Evolutionary conservation across 2,113 vertebrate species (phyloP).

Genomic region (Syngnathus scovelli): DNA sequence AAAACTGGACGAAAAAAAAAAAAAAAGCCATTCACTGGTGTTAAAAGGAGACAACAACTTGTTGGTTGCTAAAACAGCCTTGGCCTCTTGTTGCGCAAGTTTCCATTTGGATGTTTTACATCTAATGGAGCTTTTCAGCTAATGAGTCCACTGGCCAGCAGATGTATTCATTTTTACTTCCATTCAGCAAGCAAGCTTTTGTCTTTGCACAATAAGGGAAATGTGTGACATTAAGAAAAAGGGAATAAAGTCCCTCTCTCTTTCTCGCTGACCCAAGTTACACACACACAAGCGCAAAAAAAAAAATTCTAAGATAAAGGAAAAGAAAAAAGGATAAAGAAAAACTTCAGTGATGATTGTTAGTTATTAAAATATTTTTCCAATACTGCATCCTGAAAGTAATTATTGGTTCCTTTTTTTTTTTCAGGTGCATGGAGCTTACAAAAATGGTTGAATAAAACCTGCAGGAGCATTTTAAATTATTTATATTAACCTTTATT

Average conservation of each 20-base stretch:
- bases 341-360: too few species aligned
- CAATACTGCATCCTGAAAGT: too few species aligned
- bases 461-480: not conserved
- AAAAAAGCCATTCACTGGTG: constrained; percentile 59
- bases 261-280: not conserved
- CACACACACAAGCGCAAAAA: not conserved
- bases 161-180: constrained; percentile 49
- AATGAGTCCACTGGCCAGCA: constrained; percentile 32
- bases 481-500: not conserved
- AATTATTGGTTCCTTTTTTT: too few species aligned
- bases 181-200: constrained; percentile 51
- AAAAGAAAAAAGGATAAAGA: too few species aligned
- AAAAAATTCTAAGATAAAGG: too few species aligned
- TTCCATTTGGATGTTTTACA: constrained; percentile 55
- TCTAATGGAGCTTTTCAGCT: constrained; percentile 69
- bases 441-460: not conserved
- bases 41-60: constrained; percentile 52
- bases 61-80: constrained; percentile 50
- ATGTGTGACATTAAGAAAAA: constrained; percentile 42
- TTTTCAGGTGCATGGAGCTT: too few species aligned
- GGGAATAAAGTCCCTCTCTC: constrained; percentile 30
- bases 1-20: constrained; percentile 40
- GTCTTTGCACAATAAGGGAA: constrained; percentile 47
- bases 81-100: constrained; percentile 24
- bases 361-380: too few species aligned